Conservation (phyloP, 1,140 invertebrate genomes). For the Dinoponera quadriceps region DNA sequence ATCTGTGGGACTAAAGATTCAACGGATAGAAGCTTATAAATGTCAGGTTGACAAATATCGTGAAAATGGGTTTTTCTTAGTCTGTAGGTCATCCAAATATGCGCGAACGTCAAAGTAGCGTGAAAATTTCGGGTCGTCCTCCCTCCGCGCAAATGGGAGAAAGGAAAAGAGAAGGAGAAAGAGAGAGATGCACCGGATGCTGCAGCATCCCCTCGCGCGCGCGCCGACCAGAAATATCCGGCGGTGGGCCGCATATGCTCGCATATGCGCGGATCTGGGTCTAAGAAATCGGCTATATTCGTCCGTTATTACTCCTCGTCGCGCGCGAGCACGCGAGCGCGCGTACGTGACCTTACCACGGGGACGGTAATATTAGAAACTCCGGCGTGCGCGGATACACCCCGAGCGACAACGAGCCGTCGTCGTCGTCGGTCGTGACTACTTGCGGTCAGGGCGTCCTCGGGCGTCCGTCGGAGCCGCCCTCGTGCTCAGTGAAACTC, state of each 20-base stretch:
- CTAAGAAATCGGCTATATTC: slow-evolving; percentile 62
- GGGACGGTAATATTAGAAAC: slow-evolving; percentile 56
- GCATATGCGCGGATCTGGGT: slow-evolving; percentile 55
- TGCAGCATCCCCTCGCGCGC: slow-evolving; percentile 11
- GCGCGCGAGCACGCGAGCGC: neutral
- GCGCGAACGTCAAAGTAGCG: too few species aligned
- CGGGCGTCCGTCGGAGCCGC: neutral
- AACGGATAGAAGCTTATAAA: too few species aligned
- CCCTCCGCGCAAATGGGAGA: too few species aligned
- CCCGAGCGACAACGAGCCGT: neutral
- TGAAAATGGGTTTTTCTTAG: too few species aligned
- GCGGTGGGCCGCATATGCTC: slow-evolving; percentile 6
- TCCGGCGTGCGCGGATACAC: slow-evolving; percentile 26
- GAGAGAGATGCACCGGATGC: slow-evolving; percentile 47
- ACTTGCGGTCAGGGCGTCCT: slow-evolving; percentile 28
- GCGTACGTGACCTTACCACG: slow-evolving; percentile 55
- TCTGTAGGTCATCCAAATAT: too few species aligned
- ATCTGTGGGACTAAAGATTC: too few species aligned
- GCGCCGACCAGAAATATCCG: slow-evolving; percentile 45
- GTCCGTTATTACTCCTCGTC: slow-evolving; percentile 45
- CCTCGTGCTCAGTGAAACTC: too few species aligned
- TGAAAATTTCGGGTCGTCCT: too few species aligned
- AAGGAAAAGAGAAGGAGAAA: too few species aligned
- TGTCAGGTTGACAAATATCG: too few species aligned
- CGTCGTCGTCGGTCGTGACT: neutral